These are phyloP conservation scores for Pelochelys cantorii DNA, from an alignment of 2,797 vertebrate genomes.

Conservation along the genomic window DNA sequence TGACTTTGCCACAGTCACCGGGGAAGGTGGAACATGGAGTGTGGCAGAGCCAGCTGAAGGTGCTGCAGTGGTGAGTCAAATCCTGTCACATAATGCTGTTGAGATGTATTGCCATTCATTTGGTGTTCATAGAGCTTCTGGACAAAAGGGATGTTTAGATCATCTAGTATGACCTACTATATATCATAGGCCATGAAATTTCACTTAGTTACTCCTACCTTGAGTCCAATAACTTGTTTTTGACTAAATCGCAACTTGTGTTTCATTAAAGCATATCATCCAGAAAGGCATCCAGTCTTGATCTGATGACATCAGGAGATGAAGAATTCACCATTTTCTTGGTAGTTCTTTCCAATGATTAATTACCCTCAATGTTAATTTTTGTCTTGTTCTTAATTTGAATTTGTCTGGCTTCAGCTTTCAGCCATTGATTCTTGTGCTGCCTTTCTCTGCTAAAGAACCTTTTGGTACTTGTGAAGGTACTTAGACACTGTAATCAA, in stretches of 20 bases:
- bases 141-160: neutral
- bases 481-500: neutral
- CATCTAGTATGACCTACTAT: neutral
- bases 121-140: neutral
- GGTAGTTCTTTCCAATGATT: neutral
- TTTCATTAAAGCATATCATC: neutral
- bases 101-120: neutral
- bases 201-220: neutral
- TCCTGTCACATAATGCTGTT: neutral
- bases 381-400: neutral
- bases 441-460: neutral
- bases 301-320: neutral
- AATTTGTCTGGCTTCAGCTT: slow-evolving; percentile 6
- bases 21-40: too few relatives aligned
- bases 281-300: neutral
- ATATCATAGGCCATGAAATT: neutral
- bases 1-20: too few relatives aligned
- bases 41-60: too few relatives aligned
- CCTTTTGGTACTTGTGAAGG: neutral
- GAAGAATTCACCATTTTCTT: neutral
- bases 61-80: too few relatives aligned
- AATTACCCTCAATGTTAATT: neutral
- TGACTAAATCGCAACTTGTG: neutral
- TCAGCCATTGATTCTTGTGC: neutral
- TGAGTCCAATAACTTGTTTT: neutral